Conservation (phyloP, 2,888 invertebrate species). For the Emmelina monodactyla region DNA sequence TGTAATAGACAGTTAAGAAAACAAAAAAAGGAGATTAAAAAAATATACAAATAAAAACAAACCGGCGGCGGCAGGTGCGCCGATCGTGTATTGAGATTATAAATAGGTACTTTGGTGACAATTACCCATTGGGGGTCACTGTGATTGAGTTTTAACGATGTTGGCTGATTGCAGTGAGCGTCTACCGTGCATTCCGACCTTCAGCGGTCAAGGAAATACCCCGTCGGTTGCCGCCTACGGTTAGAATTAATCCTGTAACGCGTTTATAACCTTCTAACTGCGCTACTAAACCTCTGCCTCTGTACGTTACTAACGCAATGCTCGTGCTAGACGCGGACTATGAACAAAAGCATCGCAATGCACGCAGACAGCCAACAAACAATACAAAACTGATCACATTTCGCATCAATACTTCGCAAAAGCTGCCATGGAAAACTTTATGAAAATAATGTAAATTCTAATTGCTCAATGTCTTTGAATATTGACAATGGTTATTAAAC, state of each 20-base stretch:
- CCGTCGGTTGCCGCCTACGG: slow-evolving; percentile 40
- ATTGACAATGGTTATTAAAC: slow-evolving; percentile 49
- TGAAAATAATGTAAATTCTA: slow-evolving; percentile 26
- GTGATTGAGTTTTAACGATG: slow-evolving; percentile 21
- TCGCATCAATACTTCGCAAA: slow-evolving; percentile 40
- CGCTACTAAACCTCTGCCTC: not conserved
- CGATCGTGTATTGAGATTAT: too few species aligned
- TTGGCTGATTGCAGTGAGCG: slow-evolving; percentile 37
- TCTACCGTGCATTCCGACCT: slow-evolving; percentile 46
- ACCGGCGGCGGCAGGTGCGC: not conserved
- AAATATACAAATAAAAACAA: too few species aligned
- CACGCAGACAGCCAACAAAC: slow-evolving; percentile 15
- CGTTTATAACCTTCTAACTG: not conserved
- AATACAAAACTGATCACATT: slow-evolving; percentile 15
- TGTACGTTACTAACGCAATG: not conserved
- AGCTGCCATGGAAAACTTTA: slow-evolving; percentile 28
- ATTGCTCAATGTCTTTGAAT: slow-evolving; percentile 36
- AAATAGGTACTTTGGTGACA: too few species aligned
- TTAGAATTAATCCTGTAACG: not conserved
- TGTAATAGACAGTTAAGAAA: slow-evolving; percentile 24
- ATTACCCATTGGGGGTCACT: not conserved
- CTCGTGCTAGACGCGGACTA: not conserved
- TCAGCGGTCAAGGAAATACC: slow-evolving; percentile 56
- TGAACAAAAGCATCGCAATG: slow-evolving; percentile 32
- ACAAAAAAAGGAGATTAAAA: slow-evolving; percentile 7